These are phyloP conservation scores for Drosophila kikkawai DNA, from an alignment of 1,140 invertebrate genomes.

Conservation along the genomic window DNA sequence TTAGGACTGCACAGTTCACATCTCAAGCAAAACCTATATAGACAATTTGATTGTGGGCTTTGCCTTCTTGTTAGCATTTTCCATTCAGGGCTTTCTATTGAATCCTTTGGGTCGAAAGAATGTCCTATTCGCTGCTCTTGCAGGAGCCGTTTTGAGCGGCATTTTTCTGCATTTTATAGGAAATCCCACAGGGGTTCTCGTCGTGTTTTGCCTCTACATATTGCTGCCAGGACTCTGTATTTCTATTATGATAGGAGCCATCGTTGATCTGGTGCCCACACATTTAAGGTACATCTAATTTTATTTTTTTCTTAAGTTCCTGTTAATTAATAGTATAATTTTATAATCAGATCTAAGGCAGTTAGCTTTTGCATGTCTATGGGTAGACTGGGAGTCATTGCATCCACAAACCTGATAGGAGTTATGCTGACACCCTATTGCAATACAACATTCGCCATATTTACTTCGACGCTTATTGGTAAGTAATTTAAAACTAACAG, in stretches of 20 bases:
- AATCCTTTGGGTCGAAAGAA: constrained; percentile 82
- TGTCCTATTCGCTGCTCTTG: constrained; percentile 64
- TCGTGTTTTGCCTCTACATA: constrained; percentile 83
- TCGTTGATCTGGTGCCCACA: constrained; percentile 85
- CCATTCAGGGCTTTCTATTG: constrained; percentile 71
- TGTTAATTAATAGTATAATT: neutral
- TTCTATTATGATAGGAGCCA: constrained; percentile 84
- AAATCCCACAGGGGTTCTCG: constrained; percentile 66
- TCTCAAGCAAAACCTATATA: constrained; percentile 79
- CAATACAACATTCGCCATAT: constrained; percentile 84
- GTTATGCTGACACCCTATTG: constrained; percentile 86
- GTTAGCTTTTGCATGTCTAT: constrained; percentile 87
- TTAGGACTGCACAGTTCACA: constrained; percentile 75
- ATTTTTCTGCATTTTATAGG: constrained; percentile 72
- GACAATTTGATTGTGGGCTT: constrained; percentile 82
- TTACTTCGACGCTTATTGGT: constrained; percentile 66
- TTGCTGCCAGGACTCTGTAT: constrained; percentile 85
- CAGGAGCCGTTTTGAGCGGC: constrained; percentile 54
- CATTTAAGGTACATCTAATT: constrained; percentile 79
- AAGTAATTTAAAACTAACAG: neutral
- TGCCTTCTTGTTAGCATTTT: constrained; percentile 77
- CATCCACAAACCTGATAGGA: constrained; percentile 87
- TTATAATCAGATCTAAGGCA: constrained; percentile 86
- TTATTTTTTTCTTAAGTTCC: neutral
- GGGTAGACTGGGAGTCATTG: constrained; percentile 87